Conservation (phyloP, 2,113 vertebrate genomes). For the Albula goreensis region DNA sequence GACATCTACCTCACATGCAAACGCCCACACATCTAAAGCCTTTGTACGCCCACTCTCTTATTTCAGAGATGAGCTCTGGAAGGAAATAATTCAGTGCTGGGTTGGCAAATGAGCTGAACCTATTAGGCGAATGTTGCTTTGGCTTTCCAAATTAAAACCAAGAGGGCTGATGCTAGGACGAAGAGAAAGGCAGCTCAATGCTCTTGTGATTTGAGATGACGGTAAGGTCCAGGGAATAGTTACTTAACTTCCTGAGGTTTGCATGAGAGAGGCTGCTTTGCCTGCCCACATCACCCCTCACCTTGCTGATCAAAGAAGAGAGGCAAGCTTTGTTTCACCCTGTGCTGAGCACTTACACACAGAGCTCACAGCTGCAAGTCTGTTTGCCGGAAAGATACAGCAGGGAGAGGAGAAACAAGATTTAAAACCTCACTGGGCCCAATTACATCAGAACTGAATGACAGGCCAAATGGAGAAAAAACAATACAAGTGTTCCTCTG, state of each 20-base stretch:
- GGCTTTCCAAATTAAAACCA: neutral
- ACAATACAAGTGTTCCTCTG: neutral
- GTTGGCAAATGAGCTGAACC: neutral
- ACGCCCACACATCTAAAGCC: neutral
- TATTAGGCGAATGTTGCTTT: neutral
- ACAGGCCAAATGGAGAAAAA: neutral
- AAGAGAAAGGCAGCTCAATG: neutral
- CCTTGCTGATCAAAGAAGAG: slow-evolving; percentile 35
- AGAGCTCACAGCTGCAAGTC: neutral
- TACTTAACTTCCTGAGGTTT: slow-evolving; percentile 13
- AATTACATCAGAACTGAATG: slow-evolving; percentile 48
- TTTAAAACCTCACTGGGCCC: slow-evolving; percentile 45
- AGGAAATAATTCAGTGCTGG: neutral
- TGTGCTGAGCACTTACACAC: neutral
- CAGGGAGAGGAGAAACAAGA: slow-evolving; percentile 46
- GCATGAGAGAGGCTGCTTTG: neutral
- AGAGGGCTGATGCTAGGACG: neutral
- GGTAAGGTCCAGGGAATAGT: neutral
- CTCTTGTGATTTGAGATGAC: slow-evolving; percentile 29
- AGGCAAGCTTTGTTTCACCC: neutral
- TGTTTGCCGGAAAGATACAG: slow-evolving; percentile 16
- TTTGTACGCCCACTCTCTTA: slow-evolving; percentile 1
- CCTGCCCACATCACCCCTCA: slow-evolving; percentile 29
- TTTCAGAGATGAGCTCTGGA: neutral
- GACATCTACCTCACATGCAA: neutral